A percentile compares a stretch with the other conserved stretches of the same genome.
phyloP scores from a whole-genome alignment of 1,140 invertebrate genomes.

The Drosophila kepulauana region DNA sequence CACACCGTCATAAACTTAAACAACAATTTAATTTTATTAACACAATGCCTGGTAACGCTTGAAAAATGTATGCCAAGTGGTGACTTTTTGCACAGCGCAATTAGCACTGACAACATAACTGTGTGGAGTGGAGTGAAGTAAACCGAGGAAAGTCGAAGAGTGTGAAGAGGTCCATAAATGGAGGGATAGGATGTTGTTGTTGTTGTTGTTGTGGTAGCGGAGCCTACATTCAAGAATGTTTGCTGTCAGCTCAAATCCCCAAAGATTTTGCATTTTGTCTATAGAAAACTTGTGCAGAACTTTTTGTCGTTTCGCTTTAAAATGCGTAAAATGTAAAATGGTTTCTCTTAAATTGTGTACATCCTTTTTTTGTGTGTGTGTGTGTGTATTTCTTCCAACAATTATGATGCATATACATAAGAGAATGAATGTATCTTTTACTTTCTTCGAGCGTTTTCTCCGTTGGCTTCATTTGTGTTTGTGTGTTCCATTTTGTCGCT shows the following conservation, averaged over 20 bases:
- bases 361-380: neutral
- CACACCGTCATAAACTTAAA: constrained; percentile 5
- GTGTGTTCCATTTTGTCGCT: constrained; percentile 56
- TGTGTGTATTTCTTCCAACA: constrained; percentile 2
- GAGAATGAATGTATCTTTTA: constrained; percentile 12
- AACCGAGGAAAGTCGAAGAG: neutral
- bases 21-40: constrained; percentile 61
- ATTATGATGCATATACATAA: constrained; percentile 52
- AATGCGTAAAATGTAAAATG: constrained; percentile 27
- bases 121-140: neutral
- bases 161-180: neutral
- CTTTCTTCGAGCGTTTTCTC: constrained; percentile 8
- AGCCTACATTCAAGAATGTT: constrained; percentile 15
- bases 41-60: constrained; percentile 38
- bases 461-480: constrained; percentile 40
- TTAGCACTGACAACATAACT: constrained; percentile 48
- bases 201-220: neutral
- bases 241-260: constrained; percentile 29
- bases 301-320: constrained; percentile 29
- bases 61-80: constrained; percentile 59
- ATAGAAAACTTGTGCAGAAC: constrained; percentile 8
- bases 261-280: constrained; percentile 5
- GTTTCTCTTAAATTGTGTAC: constrained; percentile 35
- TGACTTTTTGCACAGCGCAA: constrained; percentile 52
- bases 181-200: neutral